Conservation (phyloP, 2,797 vertebrate species). For the Tangara arthus region DNA sequence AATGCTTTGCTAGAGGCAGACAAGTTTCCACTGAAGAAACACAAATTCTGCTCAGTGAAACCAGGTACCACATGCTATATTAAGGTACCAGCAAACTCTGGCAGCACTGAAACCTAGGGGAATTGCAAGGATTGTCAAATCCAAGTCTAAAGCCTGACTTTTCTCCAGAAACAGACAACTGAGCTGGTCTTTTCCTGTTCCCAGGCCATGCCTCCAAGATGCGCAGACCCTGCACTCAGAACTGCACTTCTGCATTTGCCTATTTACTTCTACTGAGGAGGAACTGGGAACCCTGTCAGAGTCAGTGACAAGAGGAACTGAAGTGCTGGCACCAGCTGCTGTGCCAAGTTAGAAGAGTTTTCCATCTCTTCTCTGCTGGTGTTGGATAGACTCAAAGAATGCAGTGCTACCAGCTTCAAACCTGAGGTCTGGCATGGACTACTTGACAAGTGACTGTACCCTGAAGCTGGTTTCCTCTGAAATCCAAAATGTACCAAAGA, state of each 20-base stretch:
- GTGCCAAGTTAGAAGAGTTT: background rate
- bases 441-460: background rate
- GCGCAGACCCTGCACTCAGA: background rate
- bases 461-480: background rate
- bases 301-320: background rate
- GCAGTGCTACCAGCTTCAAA: background rate
- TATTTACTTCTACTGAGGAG: background rate
- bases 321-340: background rate
- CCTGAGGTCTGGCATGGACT: background rate
- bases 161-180: background rate
- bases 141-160: background rate
- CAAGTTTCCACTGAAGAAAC: background rate
- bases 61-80: rapidly evolving
- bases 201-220: rapidly evolving
- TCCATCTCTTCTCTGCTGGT: background rate
- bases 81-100: background rate
- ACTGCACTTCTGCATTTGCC: background rate
- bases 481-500: background rate
- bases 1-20: rapidly evolving
- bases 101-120: background rate
- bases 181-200: background rate
- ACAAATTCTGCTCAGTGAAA: background rate
- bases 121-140: background rate
- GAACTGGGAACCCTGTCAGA: background rate
- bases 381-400: background rate